Percentiles rank a stretch among this genome's conserved stretches.
Evolutionary conservation across 2,888 invertebrate species (phyloP).

Genomic region (Agrenia bidenticulata): DNA sequence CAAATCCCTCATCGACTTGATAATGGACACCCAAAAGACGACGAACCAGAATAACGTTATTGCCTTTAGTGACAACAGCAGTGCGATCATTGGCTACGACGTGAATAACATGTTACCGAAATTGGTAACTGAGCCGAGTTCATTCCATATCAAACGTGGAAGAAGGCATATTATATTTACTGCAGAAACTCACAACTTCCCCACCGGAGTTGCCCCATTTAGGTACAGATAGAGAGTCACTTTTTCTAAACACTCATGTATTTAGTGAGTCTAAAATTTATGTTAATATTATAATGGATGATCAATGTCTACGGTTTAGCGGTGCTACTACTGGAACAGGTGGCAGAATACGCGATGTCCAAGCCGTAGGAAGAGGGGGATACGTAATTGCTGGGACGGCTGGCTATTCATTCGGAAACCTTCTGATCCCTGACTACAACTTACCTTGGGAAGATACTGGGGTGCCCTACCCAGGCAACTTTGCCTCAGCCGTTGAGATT

Average conservation of each 20-base stretch:
- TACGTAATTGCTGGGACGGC: conserved; percentile 93
- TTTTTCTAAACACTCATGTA: background rate
- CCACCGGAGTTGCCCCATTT: conserved; percentile 95
- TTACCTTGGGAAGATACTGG: conserved; percentile 81
- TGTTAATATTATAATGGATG: too few relatives aligned
- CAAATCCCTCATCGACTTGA: conserved; percentile 88
- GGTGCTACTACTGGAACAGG: conserved; percentile 98
- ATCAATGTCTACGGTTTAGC: conserved; percentile 59
- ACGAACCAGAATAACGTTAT: conserved; percentile 93
- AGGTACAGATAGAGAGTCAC: conserved; percentile 55
- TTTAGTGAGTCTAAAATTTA: background rate
- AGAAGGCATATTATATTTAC: conserved; percentile 92
- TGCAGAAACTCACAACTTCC: conserved; percentile 98
- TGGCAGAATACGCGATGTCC: conserved; percentile 91
- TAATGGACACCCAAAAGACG: conserved; percentile 80
- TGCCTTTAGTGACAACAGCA: conserved; percentile 96
- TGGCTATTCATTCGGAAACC: conserved; percentile 92
- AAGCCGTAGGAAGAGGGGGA: conserved; percentile 91
- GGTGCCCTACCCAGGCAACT: conserved; percentile 79
- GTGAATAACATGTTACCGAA: conserved; percentile 70
- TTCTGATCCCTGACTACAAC: conserved; percentile 82
- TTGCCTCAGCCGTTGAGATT: conserved; percentile 85
- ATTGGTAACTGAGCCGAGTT: conserved; percentile 66
- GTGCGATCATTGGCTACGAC: conserved; percentile 82
- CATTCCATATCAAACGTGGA: conserved; percentile 60